phyloP scores from a whole-genome alignment of 1,140 invertebrate species.

The Coelopa frigida region DNA sequence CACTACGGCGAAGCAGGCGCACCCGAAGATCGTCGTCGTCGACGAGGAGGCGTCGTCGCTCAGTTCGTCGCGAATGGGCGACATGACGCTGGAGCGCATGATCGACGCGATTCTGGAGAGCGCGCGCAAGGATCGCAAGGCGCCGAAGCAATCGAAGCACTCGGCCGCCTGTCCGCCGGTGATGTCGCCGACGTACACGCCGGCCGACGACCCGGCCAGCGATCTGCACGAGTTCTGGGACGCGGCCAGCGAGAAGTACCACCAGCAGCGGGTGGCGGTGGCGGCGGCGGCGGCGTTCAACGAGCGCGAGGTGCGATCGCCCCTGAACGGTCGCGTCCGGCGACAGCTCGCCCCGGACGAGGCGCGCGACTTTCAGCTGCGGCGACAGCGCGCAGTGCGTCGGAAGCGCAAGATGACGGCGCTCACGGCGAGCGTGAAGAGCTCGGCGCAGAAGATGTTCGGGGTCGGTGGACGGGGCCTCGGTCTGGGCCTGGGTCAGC shows the following conservation, averaged over 20 bases:
- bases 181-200: conserved; percentile 35
- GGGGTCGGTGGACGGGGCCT: conserved; percentile 9
- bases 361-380: neutral
- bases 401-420: conserved; percentile 35
- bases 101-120: conserved; percentile 42
- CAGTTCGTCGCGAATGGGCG: conserved; percentile 39
- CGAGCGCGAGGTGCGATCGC: conserved; percentile 33
- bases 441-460: conserved; percentile 32
- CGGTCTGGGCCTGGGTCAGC: neutral
- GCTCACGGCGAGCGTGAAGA: conserved; percentile 27
- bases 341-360: neutral
- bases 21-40: too few relatives aligned
- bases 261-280: neutral
- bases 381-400: conserved; percentile 35
- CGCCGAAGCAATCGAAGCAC: conserved; percentile 8
- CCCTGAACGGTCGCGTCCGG: conserved; percentile 3
- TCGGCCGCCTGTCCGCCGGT: neutral
- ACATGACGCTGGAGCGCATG: conserved; percentile 40
- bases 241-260: neutral
- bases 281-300: conserved; percentile 12
- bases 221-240: conserved; percentile 32
- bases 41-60: conserved; percentile 18
- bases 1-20: neutral
- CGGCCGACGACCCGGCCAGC: conserved; percentile 34
- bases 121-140: conserved; percentile 22